Conservation (phyloP, 2,797 vertebrate species). For the Coracias cyanogaster region DNA sequence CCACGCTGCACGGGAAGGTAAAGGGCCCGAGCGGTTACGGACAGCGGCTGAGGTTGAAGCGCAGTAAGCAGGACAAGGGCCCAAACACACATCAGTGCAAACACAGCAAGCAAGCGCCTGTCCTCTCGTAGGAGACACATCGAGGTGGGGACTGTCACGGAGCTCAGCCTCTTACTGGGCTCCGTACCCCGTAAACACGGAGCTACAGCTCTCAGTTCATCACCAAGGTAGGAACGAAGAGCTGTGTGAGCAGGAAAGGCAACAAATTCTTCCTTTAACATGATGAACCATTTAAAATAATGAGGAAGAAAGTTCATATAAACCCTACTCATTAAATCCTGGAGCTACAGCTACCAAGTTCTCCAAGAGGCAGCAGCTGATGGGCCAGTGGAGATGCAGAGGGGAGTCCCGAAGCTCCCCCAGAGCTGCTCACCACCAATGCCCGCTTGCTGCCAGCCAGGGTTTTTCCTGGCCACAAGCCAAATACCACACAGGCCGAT, state of each 20-base stretch:
- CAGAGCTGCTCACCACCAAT: background rate
- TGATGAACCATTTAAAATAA: background rate
- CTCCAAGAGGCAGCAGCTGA: background rate
- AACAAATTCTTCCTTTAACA: background rate
- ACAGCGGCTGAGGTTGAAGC: background rate
- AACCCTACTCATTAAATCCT: background rate
- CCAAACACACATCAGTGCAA: background rate
- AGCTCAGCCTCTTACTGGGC: background rate
- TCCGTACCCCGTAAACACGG: accelerated
- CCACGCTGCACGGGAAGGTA: slow-evolving; percentile 81
- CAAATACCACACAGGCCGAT: background rate
- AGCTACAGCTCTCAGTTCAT: accelerated
- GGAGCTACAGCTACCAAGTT: background rate
- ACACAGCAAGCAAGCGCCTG: background rate
- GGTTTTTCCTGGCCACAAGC: background rate
- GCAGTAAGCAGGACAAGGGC: background rate
- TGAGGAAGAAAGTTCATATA: background rate
- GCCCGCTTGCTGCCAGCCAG: background rate
- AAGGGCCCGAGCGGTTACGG: accelerated
- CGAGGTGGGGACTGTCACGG: background rate
- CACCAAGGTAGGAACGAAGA: background rate
- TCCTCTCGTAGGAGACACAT: background rate
- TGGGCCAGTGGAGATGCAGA: accelerated
- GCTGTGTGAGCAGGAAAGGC: background rate
- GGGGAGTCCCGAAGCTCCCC: background rate